Evolutionary conservation across 2,888 invertebrate species (phyloP).

Genomic region (Tupiocoris notatus): DNA sequence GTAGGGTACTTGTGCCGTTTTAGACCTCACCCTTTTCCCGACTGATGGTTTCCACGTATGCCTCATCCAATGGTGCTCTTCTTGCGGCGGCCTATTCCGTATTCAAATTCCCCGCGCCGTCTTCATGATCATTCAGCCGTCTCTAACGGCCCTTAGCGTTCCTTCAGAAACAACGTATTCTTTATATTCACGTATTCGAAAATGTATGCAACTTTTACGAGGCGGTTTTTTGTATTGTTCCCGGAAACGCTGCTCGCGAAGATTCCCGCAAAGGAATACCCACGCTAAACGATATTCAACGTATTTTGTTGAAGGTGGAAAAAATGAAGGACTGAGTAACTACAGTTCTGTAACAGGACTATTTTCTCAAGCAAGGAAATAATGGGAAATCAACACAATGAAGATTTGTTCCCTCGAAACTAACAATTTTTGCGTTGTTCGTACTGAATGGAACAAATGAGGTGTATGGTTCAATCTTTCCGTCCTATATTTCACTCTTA

Average conservation of each 20-base stretch:
- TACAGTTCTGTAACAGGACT: too few species aligned
- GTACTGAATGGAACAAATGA: too few species aligned
- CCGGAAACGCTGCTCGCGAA: not conserved
- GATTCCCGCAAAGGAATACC: too few species aligned
- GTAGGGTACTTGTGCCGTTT: conserved; percentile 9
- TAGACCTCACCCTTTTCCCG: conserved; percentile 6
- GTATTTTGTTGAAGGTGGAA: too few species aligned
- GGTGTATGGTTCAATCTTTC: too few species aligned
- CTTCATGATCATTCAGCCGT: conserved; percentile 29
- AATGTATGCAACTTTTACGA: not conserved
- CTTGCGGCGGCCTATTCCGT: conserved; percentile 17
- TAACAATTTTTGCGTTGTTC: too few species aligned
- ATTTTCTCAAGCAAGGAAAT: too few species aligned
- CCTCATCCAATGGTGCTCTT: not conserved
- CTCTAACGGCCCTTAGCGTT: conserved; percentile 14
- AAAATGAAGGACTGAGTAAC: too few species aligned
- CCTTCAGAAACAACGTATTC: not conserved
- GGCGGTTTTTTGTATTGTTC: not conserved
- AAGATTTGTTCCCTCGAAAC: too few species aligned
- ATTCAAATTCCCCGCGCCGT: conserved; percentile 31
- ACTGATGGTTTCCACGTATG: not conserved
- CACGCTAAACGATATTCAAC: not conserved
- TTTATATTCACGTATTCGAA: not conserved
- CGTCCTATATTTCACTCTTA: too few species aligned
- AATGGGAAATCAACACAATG: too few species aligned